Evolutionary conservation across 1,140 invertebrate species (phyloP), one percentile per base, ranked within the genome.

Genomic region (Dermatophagoides farinae): DNA sequence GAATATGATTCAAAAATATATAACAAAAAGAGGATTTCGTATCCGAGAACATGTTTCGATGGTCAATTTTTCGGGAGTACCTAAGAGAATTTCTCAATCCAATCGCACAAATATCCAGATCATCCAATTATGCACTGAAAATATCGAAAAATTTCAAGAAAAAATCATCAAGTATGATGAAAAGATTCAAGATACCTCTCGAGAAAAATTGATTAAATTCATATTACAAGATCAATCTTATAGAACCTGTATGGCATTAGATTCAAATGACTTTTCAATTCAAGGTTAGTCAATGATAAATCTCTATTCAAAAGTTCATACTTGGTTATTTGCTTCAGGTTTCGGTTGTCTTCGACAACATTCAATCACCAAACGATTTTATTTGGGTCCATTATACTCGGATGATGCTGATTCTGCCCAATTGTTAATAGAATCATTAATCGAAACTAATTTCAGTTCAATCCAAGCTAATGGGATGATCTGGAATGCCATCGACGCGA

Each of bases 361-460:
- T 50, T 50, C 47, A 18, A 14, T 14, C n/a, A 18, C 58, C 39
- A 57, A 54, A 0, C 16, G 40, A 10, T 43, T 60, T 4, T 49
- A 55, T 25, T 37, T 67, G 8, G 66, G 66, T 18, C 66, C 66
- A 0, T 44, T 67, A 23, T 67, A 67, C 25, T 61, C 66, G 2
- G 57, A 66, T 39, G 14, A 12, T 20, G 14, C 5, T 4, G 11
- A 18, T 50, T n/a, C 20, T 20, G 20, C 47, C 5, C 16, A 50
- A 18, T 23, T 50, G 16, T 18, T 50, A 4, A 20, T 20, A 14
- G 11, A 23, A 20, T 23, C 11, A 50, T 25, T 20, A 12, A 20
- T 20, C 12, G n/a, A 50, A 25, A n/a, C 12, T 12, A 2, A 31
- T 4, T 31, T 8, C 2, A 31, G 31, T 31, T 31, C 8, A 31